These are phyloP conservation scores for Hypsibius dujardini DNA, from an alignment of 1,140 invertebrate genomes.

Conservation along the genomic window DNA sequence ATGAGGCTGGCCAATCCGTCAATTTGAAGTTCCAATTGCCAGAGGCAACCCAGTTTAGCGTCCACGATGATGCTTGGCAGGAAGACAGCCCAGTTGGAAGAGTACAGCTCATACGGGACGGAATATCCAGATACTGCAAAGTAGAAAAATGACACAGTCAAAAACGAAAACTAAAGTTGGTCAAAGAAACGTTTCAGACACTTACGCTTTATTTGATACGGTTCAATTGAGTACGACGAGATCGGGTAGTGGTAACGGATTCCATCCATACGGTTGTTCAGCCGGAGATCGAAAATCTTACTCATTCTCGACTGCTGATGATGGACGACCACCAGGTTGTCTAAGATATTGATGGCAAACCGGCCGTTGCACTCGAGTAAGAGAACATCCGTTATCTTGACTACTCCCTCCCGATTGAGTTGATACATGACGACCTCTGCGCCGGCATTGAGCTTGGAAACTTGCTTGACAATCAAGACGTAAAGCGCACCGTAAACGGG, in stretches of 20 bases:
- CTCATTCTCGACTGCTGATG: conserved; percentile 74
- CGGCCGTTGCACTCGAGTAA: conserved; percentile 57
- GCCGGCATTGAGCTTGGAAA: conserved; percentile 17
- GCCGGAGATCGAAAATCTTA: conserved; percentile 50
- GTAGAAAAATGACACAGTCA: too few relatives aligned
- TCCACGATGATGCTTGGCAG: conserved; percentile 89
- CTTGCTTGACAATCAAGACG: conserved; percentile 22
- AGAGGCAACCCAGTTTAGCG: conserved; percentile 66
- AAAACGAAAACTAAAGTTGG: neutral
- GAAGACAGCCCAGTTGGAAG: conserved; percentile 80
- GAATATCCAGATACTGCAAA: neutral
- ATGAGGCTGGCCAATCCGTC: conserved; percentile 45
- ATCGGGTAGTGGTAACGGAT: neutral
- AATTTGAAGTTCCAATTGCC: conserved; percentile 48
- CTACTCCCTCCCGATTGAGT: conserved; percentile 27
- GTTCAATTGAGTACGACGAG: conserved; percentile 2
- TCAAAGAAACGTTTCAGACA: neutral
- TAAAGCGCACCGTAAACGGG: conserved; percentile 21
- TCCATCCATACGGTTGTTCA: neutral
- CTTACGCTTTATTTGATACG: conserved; percentile 3
- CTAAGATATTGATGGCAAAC: conserved; percentile 81
- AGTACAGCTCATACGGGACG: conserved; percentile 37
- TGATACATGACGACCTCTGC: conserved; percentile 20
- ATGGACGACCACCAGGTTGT: conserved; percentile 80
- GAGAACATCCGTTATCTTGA: conserved; percentile 49